These are phyloP conservation scores for Lagorchestes hirsutus DNA, from an alignment of 2,797 vertebrate genomes.

Conservation along the genomic window DNA sequence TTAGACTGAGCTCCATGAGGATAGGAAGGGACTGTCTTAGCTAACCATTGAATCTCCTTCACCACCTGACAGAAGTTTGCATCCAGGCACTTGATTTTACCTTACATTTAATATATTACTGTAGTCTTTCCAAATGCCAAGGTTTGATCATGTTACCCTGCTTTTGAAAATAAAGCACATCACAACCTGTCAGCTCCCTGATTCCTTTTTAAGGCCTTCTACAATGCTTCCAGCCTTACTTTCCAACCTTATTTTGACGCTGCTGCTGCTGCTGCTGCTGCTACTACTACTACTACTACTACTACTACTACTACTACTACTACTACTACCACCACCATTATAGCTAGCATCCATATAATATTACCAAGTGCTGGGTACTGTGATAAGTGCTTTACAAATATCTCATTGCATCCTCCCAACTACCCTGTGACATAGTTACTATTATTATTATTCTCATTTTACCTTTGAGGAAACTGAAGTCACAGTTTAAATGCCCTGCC, in stretches of 20 bases:
- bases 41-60: neutral
- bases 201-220: neutral
- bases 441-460: neutral
- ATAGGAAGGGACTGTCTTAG: neutral
- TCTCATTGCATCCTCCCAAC: neutral
- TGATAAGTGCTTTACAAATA: constrained; percentile 1
- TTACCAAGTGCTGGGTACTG: neutral
- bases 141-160: neutral
- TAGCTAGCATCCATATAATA: neutral
- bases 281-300: neutral
- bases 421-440: neutral
- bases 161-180: constrained; percentile 13
- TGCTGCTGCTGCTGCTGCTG: no score
- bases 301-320: neutral
- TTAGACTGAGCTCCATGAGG: neutral
- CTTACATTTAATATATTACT: neutral
- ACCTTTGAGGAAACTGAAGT: neutral
- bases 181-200: neutral
- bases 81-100: neutral
- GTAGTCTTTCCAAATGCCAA: neutral
- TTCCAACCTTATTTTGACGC: neutral
- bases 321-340: neutral
- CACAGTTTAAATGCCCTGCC: neutral
- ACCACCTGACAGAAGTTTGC: neutral
- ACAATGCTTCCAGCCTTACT: constrained; percentile 13